Conservation (phyloP, 2,888 invertebrate species). For the Cephus rjabovi region DNA sequence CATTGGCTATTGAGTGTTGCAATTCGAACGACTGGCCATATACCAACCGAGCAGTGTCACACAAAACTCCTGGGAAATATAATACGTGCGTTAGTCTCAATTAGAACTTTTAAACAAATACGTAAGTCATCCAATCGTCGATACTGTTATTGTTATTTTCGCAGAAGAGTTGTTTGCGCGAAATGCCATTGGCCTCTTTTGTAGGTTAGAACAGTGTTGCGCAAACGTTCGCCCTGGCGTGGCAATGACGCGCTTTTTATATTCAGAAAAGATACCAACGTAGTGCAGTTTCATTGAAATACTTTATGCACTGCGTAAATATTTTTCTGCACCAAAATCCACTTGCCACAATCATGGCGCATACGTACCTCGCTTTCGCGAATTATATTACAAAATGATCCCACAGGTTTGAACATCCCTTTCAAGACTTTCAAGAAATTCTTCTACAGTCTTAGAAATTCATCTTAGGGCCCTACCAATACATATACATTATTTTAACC, state of each 20-base stretch:
- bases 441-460: neutral
- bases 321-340: neutral
- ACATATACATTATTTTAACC: neutral
- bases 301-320: neutral
- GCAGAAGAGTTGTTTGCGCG: conserved; percentile 11
- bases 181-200: conserved; percentile 12
- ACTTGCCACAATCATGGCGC: neutral
- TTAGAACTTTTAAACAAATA: neutral
- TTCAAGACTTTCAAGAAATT: neutral
- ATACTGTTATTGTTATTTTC: neutral
- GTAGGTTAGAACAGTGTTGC: neutral
- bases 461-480: neutral
- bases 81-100: neutral
- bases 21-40: neutral
- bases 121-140: neutral
- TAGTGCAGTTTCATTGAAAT: neutral
- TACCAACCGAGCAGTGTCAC: neutral
- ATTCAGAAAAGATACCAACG: neutral
- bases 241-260: neutral
- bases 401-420: neutral
- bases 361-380: neutral
- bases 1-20: neutral
- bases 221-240: neutral
- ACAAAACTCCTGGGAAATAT: neutral
- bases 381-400: neutral